Base-by-base conservation (phyloP, 2,113 vertebrate species). In the Onychostruthus taczanowskii region DNA sequence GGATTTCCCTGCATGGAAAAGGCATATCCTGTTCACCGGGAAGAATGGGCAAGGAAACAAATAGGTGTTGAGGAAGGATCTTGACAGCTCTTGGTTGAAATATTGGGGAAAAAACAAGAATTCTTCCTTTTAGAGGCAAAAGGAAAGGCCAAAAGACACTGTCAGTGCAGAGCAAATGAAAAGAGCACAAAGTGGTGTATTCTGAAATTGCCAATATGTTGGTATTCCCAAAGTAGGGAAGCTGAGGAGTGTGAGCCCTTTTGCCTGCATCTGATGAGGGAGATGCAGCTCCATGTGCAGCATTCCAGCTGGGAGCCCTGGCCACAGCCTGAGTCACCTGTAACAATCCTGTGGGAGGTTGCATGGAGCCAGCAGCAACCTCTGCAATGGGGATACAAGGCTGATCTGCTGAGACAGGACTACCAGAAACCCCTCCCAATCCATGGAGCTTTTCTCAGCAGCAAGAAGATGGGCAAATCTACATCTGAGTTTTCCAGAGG, bases 221-320 rank as follows among this genome's bases (percentile, higher is more conserved):
- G 77, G 24, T 4, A 22, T 16, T 10, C 39, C 27, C 30, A 21
- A 55, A 82, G 46, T n/a, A 46, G 47, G 21, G 44, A 56, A 55
- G 31, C 16, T 39, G 41, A 26, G 35, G 35, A 22, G 14, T 22
- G 11, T 27, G 37, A 59, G 26, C n/a, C 43, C 10, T 52, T 70
- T 6, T 16, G 31, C 12, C 33, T 39, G 24, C 62, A 2, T 33
- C 37, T 55, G 26, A 1, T 0, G 3, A 70, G n/a, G 46, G n/a
- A 74, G 23, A 16, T 18, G 30, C 35, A 17, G 18, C 27, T 75
- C 79, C 56, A 20, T 0, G 4, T 10, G 56, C 31, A 84, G 53
- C 19, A 11, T 24, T 53, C 27, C 77, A 28, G 33, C n/a, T 31
- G 58, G 73, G 21, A 35, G 26, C 70, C 35, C 56, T 31, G 28